Percentiles rank a stretch among this genome's conserved stretches.
phyloP scores from a whole-genome alignment of 2,888 invertebrate species.

The Portevinia maculata region DNA sequence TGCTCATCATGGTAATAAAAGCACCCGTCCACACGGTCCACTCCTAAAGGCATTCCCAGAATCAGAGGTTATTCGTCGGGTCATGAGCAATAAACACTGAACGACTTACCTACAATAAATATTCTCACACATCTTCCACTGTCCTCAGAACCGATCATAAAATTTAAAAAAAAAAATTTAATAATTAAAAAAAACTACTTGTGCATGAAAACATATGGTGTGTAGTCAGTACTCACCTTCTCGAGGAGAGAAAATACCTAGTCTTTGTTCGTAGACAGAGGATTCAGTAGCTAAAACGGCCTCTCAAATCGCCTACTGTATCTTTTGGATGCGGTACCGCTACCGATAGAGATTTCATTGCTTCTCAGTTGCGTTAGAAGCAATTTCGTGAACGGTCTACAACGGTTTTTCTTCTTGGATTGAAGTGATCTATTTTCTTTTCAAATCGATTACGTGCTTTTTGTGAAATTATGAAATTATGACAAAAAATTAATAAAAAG shows the following conservation, averaged over 20 bases:
- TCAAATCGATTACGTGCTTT: conserved; percentile 33
- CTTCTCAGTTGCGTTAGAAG: conserved; percentile 71
- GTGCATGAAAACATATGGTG: conserved; percentile 41
- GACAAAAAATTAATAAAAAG: background rate
- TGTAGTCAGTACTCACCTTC: conserved; percentile 43
- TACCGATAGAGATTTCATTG: conserved; percentile 26
- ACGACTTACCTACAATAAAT: conserved; percentile 1
- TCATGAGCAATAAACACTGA: conserved; percentile 33
- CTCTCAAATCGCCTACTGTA: conserved; percentile 27
- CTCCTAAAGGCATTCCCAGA: conserved; percentile 45
- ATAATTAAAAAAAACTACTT: conserved; percentile 6
- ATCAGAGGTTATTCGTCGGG: conserved; percentile 44
- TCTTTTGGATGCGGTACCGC: conserved; percentile 64
- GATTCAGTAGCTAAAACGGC: conserved; percentile 50
- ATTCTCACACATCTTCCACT: conserved; percentile 44
- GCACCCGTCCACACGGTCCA: background rate
- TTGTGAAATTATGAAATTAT: conserved; percentile 34
- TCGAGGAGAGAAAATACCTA: conserved; percentile 18
- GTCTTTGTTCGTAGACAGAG: conserved; percentile 29
- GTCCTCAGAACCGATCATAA: conserved; percentile 27
- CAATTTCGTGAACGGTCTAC: conserved; percentile 70
- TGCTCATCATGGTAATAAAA: conserved; percentile 41
- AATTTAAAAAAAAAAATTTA: background rate
- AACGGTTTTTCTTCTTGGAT: conserved; percentile 42
- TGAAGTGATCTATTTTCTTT: conserved; percentile 30